phyloP scores from a whole-genome alignment of 2,888 invertebrate genomes.

The Himalopsyche anomala region DNA sequence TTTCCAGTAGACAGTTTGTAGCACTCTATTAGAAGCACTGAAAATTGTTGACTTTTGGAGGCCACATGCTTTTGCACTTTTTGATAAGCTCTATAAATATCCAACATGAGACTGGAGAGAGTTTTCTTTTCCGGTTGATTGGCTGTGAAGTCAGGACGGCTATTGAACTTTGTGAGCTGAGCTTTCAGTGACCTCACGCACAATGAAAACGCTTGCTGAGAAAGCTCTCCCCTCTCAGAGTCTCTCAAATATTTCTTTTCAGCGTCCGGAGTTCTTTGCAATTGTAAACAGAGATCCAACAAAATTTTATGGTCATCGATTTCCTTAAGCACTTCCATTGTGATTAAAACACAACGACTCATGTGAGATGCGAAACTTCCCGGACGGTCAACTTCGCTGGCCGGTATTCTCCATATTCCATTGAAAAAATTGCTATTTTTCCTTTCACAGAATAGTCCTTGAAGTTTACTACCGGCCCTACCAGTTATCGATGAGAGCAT shows the following conservation, averaged over 20 bases:
- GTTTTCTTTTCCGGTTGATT: constrained; percentile 75
- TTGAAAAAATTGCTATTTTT: constrained; percentile 93
- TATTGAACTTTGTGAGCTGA: constrained; percentile 77
- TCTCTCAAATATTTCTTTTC: constrained; percentile 94
- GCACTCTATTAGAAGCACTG: constrained; percentile 81
- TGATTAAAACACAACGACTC: constrained; percentile 87
- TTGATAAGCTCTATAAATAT: constrained; percentile 83
- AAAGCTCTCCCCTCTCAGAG: constrained; percentile 87
- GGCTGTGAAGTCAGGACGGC: constrained; percentile 73
- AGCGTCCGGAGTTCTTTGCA: constrained; percentile 88
- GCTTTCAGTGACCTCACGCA: constrained; percentile 83
- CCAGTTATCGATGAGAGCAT: constrained; percentile 83
- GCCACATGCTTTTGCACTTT: constrained; percentile 81
- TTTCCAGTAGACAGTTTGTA: constrained; percentile 81
- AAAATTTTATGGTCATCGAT: constrained; percentile 88
- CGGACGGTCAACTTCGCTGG: constrained; percentile 92
- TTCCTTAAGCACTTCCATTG: constrained; percentile 88
- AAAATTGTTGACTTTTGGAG: constrained; percentile 79
- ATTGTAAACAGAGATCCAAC: constrained; percentile 86
- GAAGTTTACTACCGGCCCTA: constrained; percentile 81
- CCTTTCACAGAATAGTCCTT: constrained; percentile 90
- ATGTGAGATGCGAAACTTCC: constrained; percentile 95
- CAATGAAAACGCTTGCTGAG: constrained; percentile 86
- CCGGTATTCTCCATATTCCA: constrained; percentile 95
- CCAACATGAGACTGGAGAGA: constrained; percentile 75